A percentile compares a stretch with the other conserved stretches of the same genome.
Conservation (phyloP, 2,113 vertebrate species). For the Naja naja region DNA sequence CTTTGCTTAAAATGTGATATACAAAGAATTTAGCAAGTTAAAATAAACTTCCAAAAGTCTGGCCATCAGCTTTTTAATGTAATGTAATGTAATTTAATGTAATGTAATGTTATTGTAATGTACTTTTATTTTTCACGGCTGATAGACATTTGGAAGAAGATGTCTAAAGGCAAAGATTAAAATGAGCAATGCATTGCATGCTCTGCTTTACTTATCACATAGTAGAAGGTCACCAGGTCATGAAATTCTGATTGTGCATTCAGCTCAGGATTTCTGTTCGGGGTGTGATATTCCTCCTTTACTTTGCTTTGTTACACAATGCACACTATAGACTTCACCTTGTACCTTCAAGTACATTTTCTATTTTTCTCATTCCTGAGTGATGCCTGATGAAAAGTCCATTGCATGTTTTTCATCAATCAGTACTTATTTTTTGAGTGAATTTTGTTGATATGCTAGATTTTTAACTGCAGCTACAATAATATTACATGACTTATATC, state of each 20-base stretch:
- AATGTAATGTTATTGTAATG: conserved; percentile 17
- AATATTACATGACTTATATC: neutral
- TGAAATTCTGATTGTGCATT: conserved; percentile 49
- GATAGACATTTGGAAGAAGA: conserved; percentile 31
- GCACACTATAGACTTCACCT: conserved; percentile 21
- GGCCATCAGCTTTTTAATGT: neutral
- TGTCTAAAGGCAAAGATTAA: conserved; percentile 26
- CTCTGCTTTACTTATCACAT: conserved; percentile 52
- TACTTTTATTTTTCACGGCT: conserved; percentile 27
- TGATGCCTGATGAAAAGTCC: conserved; percentile 26
- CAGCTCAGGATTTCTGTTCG: conserved; percentile 48
- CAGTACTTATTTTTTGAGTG: neutral
- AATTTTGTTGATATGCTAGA: neutral
- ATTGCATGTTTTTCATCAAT: conserved; percentile 6
- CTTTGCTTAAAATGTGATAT: neutral
- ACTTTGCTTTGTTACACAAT: conserved; percentile 40
- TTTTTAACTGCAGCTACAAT: conserved; percentile 2
- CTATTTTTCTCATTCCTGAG: conserved; percentile 28
- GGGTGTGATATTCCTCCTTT: neutral
- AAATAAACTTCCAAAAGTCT: neutral
- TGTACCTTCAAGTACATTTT: conserved; percentile 29
- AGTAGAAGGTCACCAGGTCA: conserved; percentile 50
- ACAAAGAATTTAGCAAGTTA: neutral
- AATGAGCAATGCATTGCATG: conserved; percentile 46
- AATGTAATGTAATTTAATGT: too few species aligned